Conservation (phyloP, 2,113 vertebrate genomes). For the Tachycineta bicolor region DNA sequence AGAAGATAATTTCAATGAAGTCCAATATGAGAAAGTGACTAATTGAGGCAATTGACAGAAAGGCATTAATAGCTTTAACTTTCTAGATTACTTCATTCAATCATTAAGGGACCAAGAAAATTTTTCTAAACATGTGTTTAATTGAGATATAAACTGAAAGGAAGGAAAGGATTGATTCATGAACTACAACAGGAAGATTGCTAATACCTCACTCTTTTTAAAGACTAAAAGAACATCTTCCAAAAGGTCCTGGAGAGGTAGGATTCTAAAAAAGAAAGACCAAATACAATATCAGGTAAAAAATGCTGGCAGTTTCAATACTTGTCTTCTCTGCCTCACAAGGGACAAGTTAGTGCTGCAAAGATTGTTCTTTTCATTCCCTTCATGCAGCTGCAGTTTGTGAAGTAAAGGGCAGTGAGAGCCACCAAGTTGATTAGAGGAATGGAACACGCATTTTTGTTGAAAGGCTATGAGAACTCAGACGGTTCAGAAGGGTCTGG, state of each 20-base stretch:
- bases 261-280: neutral
- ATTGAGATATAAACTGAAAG: neutral
- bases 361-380: neutral
- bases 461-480: neutral
- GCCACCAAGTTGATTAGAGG: neutral
- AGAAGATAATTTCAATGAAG: neutral
- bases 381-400: neutral
- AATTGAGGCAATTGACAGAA: neutral
- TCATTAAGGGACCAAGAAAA: neutral
- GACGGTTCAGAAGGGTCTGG: neutral
- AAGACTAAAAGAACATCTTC: neutral
- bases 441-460: neutral
- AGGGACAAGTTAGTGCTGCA: neutral
- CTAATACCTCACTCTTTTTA: neutral
- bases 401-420: neutral
- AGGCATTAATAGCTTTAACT: neutral
- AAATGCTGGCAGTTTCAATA: neutral
- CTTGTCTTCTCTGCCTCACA: neutral
- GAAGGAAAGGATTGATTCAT: neutral
- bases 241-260: neutral
- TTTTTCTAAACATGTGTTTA: neutral
- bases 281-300: neutral
- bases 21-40: neutral
- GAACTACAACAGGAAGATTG: neutral
- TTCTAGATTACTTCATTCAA: neutral